phyloP scores from a whole-genome alignment of 92 coral and sea anemone genomes.

The Epizoanthus scotinus region DNA sequence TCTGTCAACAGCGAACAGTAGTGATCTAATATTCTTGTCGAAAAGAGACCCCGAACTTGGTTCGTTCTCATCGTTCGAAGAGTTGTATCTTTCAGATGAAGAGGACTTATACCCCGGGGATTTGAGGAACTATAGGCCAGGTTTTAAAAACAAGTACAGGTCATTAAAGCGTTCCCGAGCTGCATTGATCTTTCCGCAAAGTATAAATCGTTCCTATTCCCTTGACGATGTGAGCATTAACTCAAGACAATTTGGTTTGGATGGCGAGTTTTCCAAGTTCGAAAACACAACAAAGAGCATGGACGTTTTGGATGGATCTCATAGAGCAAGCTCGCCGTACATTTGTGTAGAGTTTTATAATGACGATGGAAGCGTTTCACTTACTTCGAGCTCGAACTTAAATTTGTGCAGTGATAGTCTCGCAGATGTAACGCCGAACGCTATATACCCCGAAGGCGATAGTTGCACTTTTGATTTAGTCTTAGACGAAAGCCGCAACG shows the following conservation, averaged over 20 bases:
- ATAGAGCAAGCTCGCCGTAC: slow-evolving; percentile 10
- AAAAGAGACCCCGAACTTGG: slow-evolving; percentile 32
- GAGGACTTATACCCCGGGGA: slow-evolving; percentile 31
- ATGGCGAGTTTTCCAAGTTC: not conserved
- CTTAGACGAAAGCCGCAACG: not conserved
- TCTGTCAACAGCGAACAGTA: slow-evolving; percentile 18
- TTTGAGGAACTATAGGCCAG: not conserved
- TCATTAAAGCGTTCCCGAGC: slow-evolving; percentile 42
- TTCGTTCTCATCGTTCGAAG: slow-evolving; percentile 29
- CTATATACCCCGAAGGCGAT: not conserved
- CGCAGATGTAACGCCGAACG: not conserved
- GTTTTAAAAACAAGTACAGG: slow-evolving; percentile 22
- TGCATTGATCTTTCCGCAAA: slow-evolving; percentile 35
- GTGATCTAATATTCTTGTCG: slow-evolving; percentile 26
- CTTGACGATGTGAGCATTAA: slow-evolving; percentile 31
- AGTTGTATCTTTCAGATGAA: not conserved
- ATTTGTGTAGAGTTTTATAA: slow-evolving; percentile 33
- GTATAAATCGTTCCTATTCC: slow-evolving; percentile 22
- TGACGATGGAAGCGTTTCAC: slow-evolving; percentile 39
- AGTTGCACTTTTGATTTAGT: not conserved
- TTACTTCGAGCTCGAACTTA: slow-evolving; percentile 7
- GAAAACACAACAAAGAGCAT: slow-evolving; percentile 29
- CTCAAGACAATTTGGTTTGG: not conserved
- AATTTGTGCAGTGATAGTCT: not conserved
- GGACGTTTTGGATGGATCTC: slow-evolving; percentile 15